A percentile compares a stretch with the other conserved stretches of the same genome.
Evolutionary conservation across 2,888 invertebrate genomes (phyloP).

Genomic region (Drosophila birchii): DNA sequence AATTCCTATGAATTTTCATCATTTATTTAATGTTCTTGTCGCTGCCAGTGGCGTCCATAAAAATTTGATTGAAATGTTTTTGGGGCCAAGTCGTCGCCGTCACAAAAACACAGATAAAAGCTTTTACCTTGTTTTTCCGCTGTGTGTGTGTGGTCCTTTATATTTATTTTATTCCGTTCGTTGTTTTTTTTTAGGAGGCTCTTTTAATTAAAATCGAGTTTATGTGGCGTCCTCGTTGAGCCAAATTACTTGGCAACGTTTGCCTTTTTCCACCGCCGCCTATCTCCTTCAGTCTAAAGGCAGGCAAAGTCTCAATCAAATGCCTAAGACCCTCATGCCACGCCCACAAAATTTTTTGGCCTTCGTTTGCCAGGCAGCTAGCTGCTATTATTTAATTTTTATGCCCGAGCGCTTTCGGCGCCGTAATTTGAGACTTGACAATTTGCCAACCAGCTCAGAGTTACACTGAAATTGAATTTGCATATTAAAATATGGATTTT

Average conservation of each 20-base stretch:
- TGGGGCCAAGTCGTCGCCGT: slow-evolving; percentile 45
- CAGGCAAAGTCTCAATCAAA: slow-evolving; percentile 37
- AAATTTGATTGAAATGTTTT: slow-evolving; percentile 68
- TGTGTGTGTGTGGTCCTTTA: slow-evolving; percentile 22
- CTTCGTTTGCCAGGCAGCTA: slow-evolving; percentile 32
- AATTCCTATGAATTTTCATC: slow-evolving; percentile 76
- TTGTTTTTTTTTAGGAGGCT: slow-evolving; percentile 23
- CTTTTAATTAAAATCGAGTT: slow-evolving; percentile 69
- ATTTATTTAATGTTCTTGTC: slow-evolving; percentile 57
- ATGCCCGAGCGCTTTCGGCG: slow-evolving; percentile 63
- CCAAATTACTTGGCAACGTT: slow-evolving; percentile 59
- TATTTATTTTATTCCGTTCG: slow-evolving; percentile 54
- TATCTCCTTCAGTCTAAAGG: not conserved
- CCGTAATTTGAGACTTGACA: slow-evolving; percentile 62
- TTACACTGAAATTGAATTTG: slow-evolving; percentile 13
- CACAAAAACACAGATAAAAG: slow-evolving; percentile 29
- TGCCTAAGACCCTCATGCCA: slow-evolving; percentile 36
- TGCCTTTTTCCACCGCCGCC: not conserved
- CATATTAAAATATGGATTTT: not conserved
- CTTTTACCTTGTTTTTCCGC: slow-evolving; percentile 21
- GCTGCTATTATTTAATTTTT: slow-evolving; percentile 68
- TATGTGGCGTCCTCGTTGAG: slow-evolving; percentile 52
- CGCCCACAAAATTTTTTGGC: slow-evolving; percentile 3
- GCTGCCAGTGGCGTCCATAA: slow-evolving; percentile 59
- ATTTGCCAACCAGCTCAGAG: slow-evolving; percentile 36